Base-by-base conservation (phyloP, 2,797 vertebrate genomes). In the Melanotaenia boesemani region DNA sequence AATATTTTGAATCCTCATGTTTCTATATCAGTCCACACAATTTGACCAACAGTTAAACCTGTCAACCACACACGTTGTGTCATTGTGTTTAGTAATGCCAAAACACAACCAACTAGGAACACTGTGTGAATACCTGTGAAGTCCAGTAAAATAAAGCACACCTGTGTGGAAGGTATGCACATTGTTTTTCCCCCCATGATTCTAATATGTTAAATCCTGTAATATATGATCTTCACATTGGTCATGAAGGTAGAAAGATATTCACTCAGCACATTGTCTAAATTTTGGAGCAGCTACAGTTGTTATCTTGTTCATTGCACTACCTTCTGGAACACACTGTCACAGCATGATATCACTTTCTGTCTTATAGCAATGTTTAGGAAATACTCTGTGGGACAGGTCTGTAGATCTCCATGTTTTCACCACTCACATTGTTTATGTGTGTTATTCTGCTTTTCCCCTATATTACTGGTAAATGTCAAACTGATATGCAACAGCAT, bases 251-350 rank as follows among this genome's bases (percentile, higher is more conserved):
- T 62, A 41, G 2, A 64, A 65, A 28, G 26, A 62, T 22, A 67
- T 77, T 70, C 44, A 64, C 71, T 87, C 84, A 83, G 92, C 80
- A 61, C 78, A 48, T 65, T 77, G 70, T 86, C 88, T 89, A 72
- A 70, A 79, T 74, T 86, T 82, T 85, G 84, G 87, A 89, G 63
- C 89, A 88, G 91, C 88, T 80, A 46, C 80, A 81, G 82, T 80
- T 67, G 24, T 84, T 68, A 77, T 80, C 70, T 77, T 56, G 61
- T 76, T 68, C 59, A 67, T 60, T 69, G 28, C 60, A 66, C 56
- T 70, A 66, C 56, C 58, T 72, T 32, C 75, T 74, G 61, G 50
- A 32, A 57, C 76, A 6, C 67, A 64, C 77, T 63, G 63, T 73
- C 76, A 62, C 65, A 82, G 90, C 91, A 93, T 93, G 90, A 85